Evolutionary conservation across 1,140 invertebrate genomes (phyloP), one percentile per base, ranked within the genome.

Genomic region (Chymomyza costata): DNA sequence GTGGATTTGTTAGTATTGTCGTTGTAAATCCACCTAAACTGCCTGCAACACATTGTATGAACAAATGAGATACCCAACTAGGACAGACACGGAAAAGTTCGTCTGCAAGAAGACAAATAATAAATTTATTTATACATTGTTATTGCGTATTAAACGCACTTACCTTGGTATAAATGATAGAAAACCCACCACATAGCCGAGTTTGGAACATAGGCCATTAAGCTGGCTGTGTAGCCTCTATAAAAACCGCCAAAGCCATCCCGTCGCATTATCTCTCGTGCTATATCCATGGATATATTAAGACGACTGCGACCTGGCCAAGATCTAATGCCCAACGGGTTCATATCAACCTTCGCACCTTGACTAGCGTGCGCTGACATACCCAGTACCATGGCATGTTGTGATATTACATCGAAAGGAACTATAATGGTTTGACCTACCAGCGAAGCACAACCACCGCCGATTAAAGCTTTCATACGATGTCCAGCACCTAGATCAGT

Each of bases 161-260:
- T 87, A 97, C 95, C 95, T 91, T 97, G 95, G 87, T 97, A 98
- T 37, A 93, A 89, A 52, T 96, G 95, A 88, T 98, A 99, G 66
- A 98, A 93, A 21, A 92, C 92, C 97, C 97, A 99, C 96, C 97
- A 99, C 14, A 98, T 88, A 7, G 96, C 97, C 51, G 95, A 97
- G 85, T 96, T 98, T 6, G 97, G 96, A 51, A 97, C 95, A 87
- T 97, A 98, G 2, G 95, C 93, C 59, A 93, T 92, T 1, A 98
- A 86, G 13, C 96, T 98, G 16, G 96, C 95, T 18, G 93, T 88
- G 85, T 98, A 98, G 0, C 97, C 97, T 61, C 96, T 88, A 85
- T 98, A 99, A 87, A 97, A 98, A 1, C 96, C 97, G 59, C 87
- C 85, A 6, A 95, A 76, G 0, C 96, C 96, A 87, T 97, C 94